Evolutionary conservation across 1,140 invertebrate species (phyloP), one percentile per base, ranked within the genome.

Genomic region (Heliconius himera): DNA sequence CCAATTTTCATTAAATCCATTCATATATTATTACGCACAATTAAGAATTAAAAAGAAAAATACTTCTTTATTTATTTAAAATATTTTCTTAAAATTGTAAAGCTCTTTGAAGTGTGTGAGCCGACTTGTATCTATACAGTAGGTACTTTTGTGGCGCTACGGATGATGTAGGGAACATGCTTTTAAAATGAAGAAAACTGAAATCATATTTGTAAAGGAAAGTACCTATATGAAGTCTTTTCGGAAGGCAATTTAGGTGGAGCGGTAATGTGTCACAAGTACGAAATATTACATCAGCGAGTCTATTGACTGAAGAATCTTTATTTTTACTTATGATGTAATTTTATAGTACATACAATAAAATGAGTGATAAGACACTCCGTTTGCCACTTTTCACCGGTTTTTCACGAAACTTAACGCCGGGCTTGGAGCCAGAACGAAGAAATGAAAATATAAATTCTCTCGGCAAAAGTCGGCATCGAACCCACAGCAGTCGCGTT

Each of bases 71-170:
- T 56, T 22, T n/a, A 56, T 22, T 56, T 9, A 8, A 22, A 56
- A 56, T n/a, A 54, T n/a, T 54, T 54, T 54, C 20, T 54, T 54
- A n/a, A 60, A 60, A 60, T 60, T 60, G 56, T 60, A 60, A 60
- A n/a, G n/a, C 60, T 13, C 60, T 66, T 66, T 66, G 22, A 66
- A 66, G n/a, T 29, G 60, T 29, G 22, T 66, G 88, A 92, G 90
- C 88, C 81, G 85, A 89, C 88, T 88, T 88, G 82, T 90, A 87
- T 90, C 82, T 77, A 78, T 77, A 77, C 29, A 72, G 41, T 41
- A 41, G 41, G 70, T n/a, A 54, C 46, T 22, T 18, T 74, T 76
- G 74, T 75, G 76, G 46, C 70, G 73, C 73, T 81, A 84, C 80
- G 83, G 77, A 81, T 84, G 84, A 81, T 41, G 70, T 70, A 70